These are phyloP conservation scores for Kryptolebias marmoratus DNA, from an alignment of 2,113 vertebrate genomes.

Conservation along the genomic window DNA sequence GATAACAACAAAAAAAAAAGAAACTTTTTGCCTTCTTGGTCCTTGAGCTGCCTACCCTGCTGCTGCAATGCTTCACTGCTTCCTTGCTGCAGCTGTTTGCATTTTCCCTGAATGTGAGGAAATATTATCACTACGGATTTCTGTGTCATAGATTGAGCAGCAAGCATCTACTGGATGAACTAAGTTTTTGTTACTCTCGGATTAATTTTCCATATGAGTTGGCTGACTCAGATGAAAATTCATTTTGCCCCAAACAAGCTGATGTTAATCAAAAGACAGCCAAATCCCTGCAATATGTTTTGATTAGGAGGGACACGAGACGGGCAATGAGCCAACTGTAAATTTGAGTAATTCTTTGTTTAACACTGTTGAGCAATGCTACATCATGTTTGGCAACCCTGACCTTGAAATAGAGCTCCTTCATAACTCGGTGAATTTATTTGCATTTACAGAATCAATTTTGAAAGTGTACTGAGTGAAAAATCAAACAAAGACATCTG, in stretches of 20 bases:
- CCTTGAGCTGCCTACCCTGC: not conserved
- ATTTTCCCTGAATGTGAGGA: not conserved
- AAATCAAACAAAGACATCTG: not conserved
- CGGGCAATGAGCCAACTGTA: slow-evolving; percentile 24
- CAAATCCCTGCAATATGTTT: slow-evolving; percentile 46
- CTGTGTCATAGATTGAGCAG: slow-evolving; percentile 4
- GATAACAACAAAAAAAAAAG: not conserved
- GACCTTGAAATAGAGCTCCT: slow-evolving; percentile 12
- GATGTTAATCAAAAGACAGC: slow-evolving; percentile 35
- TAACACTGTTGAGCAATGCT: slow-evolving; percentile 21
- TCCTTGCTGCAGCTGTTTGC: slow-evolving; percentile 1
- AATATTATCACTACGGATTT: not conserved
- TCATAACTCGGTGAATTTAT: not conserved
- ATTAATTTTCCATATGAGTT: not conserved
- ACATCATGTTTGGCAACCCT: slow-evolving; percentile 28
- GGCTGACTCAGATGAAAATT: slow-evolving; percentile 15
- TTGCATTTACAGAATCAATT: slow-evolving; percentile 5
- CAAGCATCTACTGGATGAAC: not conserved
- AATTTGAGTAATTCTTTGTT: slow-evolving; percentile 37
- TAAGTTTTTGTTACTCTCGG: not conserved
- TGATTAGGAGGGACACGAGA: slow-evolving; percentile 21
- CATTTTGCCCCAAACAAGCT: slow-evolving; percentile 32
- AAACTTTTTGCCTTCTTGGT: too few species aligned
- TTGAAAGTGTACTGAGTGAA: not conserved
- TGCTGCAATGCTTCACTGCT: slow-evolving; percentile 1